Base-by-base conservation (phyloP, 2,888 invertebrate species). In the Pimpla rufipes region DNA sequence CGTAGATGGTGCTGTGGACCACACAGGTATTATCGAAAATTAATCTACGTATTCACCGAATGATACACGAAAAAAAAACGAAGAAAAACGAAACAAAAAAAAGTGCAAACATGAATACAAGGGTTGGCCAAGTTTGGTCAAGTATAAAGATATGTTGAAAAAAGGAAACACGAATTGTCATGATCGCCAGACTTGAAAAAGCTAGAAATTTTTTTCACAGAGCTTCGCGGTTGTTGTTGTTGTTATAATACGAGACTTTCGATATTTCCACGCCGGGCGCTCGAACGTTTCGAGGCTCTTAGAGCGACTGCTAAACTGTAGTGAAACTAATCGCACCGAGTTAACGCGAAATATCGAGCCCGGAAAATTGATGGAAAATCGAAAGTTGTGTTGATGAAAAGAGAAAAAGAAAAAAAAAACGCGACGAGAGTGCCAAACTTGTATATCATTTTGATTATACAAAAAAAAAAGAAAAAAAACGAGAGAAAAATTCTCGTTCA, bases 151-250 rank as follows among this genome's bases (percentile, higher is more conserved):
- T 70, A 57, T 73, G 74, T n/a, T n/a, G 68, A 73, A 45, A 70
- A 85, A 85, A 55, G 80, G 80, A 83, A 74, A 87, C 71, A 81
- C 70, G 85, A 88, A 79, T 88, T 55, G 40, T 81, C n/a, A 55
- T 87, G 86, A 85, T 88, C 88, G 92, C 89, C 90, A 88, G 88
- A 90, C 92, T 91, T 91, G 91, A 92, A 93, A 92, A 92, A 93
- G 93, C 89, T 92, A 89, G 92, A 92, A 93, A 92, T 91, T 89
- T 89, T 88, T 75, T 66, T 87, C 85, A 88, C 86, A 85, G 79
- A 88, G 87, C 87, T 88, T 55, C 85, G 86, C 81, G 85, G 84
- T 85, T 59, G 79, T 86, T 83, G 88, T 85, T 84, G 47, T 66
- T 52, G 35, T 40, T 13, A 68, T 68, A 45, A 8, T 10, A 8